Evolutionary conservation across 1,140 invertebrate species (phyloP).

Genomic region (Caenorhabditis latens): DNA sequence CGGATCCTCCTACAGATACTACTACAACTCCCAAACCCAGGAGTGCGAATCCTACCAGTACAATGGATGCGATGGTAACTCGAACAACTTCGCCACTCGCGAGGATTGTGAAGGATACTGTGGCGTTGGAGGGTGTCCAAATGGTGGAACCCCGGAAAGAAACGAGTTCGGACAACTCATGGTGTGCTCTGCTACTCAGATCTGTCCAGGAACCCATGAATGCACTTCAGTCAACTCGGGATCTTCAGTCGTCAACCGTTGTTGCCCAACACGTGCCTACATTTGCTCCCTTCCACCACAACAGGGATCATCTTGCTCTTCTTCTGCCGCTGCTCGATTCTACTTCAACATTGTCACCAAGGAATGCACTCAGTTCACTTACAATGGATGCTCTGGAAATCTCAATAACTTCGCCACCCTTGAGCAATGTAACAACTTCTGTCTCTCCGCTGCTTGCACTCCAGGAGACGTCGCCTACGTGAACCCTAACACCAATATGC

Average conservation of each 20-base stretch:
- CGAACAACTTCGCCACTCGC: slow-evolving; percentile 76
- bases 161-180: slow-evolving; percentile 77
- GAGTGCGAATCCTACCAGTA: slow-evolving; percentile 77
- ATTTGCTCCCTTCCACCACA: slow-evolving; percentile 77
- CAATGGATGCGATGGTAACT: slow-evolving; percentile 76
- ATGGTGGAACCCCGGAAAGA: slow-evolving; percentile 76
- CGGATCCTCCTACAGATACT: slow-evolving; percentile 76
- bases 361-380: slow-evolving; percentile 77
- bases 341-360: slow-evolving; percentile 78
- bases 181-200: slow-evolving; percentile 73
- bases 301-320: slow-evolving; percentile 73
- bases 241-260: slow-evolving; percentile 73
- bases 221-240: slow-evolving; percentile 76
- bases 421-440: slow-evolving; percentile 77
- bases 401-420: slow-evolving; percentile 75
- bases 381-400: slow-evolving; percentile 77
- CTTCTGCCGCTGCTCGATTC: slow-evolving; percentile 71
- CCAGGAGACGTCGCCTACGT: slow-evolving; percentile 77
- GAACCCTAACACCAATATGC: slow-evolving; percentile 77
- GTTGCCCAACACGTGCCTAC: slow-evolving; percentile 76
- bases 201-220: slow-evolving; percentile 75
- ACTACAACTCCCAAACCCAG: slow-evolving; percentile 77
- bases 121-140: slow-evolving; percentile 76
- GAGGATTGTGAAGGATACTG: slow-evolving; percentile 71
- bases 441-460: slow-evolving; percentile 76